Conservation (phyloP, 1,140 invertebrate genomes). For the Danaus melanippus region DNA sequence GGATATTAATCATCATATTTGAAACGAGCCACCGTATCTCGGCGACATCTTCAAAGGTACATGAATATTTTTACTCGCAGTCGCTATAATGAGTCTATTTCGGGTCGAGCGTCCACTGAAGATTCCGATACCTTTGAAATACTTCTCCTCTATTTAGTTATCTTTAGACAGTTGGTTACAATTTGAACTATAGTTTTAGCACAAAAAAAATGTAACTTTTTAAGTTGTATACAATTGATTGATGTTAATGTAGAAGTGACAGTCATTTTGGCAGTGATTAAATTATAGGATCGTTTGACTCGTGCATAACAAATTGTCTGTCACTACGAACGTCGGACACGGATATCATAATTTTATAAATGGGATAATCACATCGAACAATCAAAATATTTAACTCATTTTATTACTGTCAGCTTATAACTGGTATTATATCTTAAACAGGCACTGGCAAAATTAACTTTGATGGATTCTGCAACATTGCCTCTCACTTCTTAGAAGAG, state of each 20-base stretch:
- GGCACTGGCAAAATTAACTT: slow-evolving; percentile 92
- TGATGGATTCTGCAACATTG: slow-evolving; percentile 92
- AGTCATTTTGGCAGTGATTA: slow-evolving; percentile 5
- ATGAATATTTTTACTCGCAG: slow-evolving; percentile 53
- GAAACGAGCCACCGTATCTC: slow-evolving; percentile 18
- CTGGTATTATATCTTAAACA: slow-evolving; percentile 34
- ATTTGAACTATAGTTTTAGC: slow-evolving; percentile 7
- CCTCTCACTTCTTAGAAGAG: slow-evolving; percentile 90
- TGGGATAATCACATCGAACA: no score
- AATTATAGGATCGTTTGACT: slow-evolving; percentile 5
- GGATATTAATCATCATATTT: slow-evolving; percentile 27
- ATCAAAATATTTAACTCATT: no score
- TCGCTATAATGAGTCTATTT: slow-evolving; percentile 49
- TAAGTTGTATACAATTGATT: no score
- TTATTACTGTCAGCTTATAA: neutral
- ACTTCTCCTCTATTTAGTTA: slow-evolving; percentile 13
- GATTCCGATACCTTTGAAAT: slow-evolving; percentile 22
- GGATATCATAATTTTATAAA: no score
- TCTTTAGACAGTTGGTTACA: slow-evolving; percentile 13
- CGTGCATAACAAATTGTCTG: no score
- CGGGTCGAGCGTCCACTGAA: slow-evolving; percentile 25
- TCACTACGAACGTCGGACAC: no score
- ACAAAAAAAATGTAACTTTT: no score
- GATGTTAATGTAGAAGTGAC: slow-evolving; percentile 9
- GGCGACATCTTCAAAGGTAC: slow-evolving; percentile 45